These are phyloP conservation scores for Hyphantria cunea DNA, from an alignment of 1,140 invertebrate genomes.

Conservation along the genomic window DNA sequence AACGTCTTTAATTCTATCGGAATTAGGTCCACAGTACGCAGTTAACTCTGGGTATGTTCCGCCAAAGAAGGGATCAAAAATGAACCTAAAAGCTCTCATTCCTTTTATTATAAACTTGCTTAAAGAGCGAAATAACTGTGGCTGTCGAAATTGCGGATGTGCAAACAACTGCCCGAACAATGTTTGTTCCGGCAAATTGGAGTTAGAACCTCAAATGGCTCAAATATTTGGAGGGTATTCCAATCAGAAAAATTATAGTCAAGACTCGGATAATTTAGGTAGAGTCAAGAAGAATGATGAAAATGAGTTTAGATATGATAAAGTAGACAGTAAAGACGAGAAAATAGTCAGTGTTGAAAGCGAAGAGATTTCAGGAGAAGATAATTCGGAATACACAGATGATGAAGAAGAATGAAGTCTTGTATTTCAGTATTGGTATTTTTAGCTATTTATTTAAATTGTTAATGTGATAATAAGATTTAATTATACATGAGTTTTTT, in stretches of 20 bases:
- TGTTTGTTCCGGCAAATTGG: constrained; percentile 21
- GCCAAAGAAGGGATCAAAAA: constrained; percentile 34
- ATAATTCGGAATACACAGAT: constrained; percentile 36
- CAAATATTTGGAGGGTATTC: constrained; percentile 37
- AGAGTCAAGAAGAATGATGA: constrained; percentile 27
- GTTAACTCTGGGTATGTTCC: not conserved
- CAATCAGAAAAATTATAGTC: constrained; percentile 40
- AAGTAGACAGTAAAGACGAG: constrained; percentile 34
- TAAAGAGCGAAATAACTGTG: constrained; percentile 47
- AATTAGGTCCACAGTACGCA: constrained; percentile 9
- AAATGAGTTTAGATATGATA: constrained; percentile 31
- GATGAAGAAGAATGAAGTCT: constrained; percentile 37
- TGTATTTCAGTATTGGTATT: constrained; percentile 17
- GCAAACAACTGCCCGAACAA: constrained; percentile 36
- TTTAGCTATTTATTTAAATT: constrained; percentile 9
- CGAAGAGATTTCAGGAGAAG: constrained; percentile 40
- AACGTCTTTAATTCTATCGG: constrained; percentile 12
- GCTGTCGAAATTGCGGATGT: constrained; percentile 38
- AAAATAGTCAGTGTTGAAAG: constrained; percentile 35
- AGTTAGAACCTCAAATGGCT: constrained; percentile 2
- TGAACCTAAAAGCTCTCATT: constrained; percentile 50
- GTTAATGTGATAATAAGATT: not conserved
- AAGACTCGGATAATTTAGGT: not conserved
- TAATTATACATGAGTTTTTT: not conserved
- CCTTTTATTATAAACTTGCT: constrained; percentile 59